A percentile compares a stretch with the other conserved stretches of the same genome.
These are phyloP conservation scores for Agrotis exclamationis DNA, from an alignment of 2,888 invertebrate species.

Conservation along the genomic window DNA sequence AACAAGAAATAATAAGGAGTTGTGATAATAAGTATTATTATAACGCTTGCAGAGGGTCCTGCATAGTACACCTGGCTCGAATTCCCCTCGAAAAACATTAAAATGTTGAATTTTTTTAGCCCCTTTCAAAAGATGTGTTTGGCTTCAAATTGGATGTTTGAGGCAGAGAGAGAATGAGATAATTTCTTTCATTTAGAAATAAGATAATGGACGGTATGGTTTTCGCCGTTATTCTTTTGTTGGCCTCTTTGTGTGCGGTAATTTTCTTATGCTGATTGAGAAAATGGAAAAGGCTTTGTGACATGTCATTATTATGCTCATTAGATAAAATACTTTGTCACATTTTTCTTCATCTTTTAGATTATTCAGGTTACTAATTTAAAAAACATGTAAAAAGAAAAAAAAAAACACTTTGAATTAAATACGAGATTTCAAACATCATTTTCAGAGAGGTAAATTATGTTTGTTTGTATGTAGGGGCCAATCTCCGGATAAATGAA, in stretches of 20 bases:
- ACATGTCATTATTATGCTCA: neutral
- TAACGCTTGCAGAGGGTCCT: conserved; percentile 72
- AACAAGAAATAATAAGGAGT: conserved; percentile 91
- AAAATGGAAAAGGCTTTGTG: neutral
- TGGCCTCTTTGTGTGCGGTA: neutral
- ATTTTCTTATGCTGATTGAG: neutral
- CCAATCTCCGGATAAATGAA: too few relatives aligned
- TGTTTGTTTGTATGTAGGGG: too few relatives aligned
- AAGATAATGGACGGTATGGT: conserved; percentile 33
- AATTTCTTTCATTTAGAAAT: conserved; percentile 51
- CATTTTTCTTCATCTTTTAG: neutral
- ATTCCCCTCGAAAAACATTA: conserved; percentile 66
- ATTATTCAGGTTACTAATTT: neutral
- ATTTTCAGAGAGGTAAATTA: too few relatives aligned
- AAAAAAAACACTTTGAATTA: neutral
- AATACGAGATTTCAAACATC: too few relatives aligned
- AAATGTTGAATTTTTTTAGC: conserved; percentile 61
- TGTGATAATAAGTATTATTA: conserved; percentile 90
- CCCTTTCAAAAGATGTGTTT: conserved; percentile 60
- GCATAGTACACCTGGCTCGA: conserved; percentile 81
- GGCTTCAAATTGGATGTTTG: conserved; percentile 65
- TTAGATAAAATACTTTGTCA: neutral
- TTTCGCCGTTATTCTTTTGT: neutral
- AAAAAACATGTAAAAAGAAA: neutral
- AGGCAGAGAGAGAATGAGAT: conserved; percentile 52